Base-by-base conservation (phyloP, 2,113 vertebrate species). In the Dicerorhinus sumatrensis region DNA sequence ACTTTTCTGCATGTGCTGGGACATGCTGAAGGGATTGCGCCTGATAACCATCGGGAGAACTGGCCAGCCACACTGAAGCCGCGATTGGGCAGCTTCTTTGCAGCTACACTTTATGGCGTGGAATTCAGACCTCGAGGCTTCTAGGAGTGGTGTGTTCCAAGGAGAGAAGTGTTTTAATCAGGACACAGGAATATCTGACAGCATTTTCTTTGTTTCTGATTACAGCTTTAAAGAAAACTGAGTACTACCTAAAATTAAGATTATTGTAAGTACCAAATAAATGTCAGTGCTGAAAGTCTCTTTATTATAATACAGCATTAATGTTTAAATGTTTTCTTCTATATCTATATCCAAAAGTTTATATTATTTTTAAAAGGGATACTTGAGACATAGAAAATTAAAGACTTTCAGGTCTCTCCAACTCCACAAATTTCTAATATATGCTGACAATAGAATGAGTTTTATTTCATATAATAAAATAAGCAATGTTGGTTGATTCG, bases 201-300 rank as follows among this genome's bases (percentile, higher is more conserved):
- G 62, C 54, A 13, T 51, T 91, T 79, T 80, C 72, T 95, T 91
- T 91, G 36, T 94, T 94, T 98, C 85, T 91, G 77, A 83, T 97
- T 88, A 93, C 63, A 97, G 93, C 70, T 94, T 65, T 94, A 80
- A 96, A 51, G 79, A 89, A 77, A 67, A 87, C 87, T 39, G 81
- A 94, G 63, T 3, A 48, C 31, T 23, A 77, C 82, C 73, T 46
- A 62, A 95, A 96, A 84, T 92, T 97, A 89, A 92, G 73, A 97
- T 82, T 89, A 73, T 58, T 92, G 91, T 97, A 98, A 97, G 93
- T 96, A 94, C n/a, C 89, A 88, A 89, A 81, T 75, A 89, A 56
- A 73, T 62, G 39, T 80, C 86, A 58, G 1, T 42, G 20, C 73
- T 69, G 42, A 58, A 46, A 67, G 27, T 69, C 67, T 79, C 58